Conservation (phyloP, 92 coral and sea anemone genomes). For the Hydrozoanthus gracilis region DNA sequence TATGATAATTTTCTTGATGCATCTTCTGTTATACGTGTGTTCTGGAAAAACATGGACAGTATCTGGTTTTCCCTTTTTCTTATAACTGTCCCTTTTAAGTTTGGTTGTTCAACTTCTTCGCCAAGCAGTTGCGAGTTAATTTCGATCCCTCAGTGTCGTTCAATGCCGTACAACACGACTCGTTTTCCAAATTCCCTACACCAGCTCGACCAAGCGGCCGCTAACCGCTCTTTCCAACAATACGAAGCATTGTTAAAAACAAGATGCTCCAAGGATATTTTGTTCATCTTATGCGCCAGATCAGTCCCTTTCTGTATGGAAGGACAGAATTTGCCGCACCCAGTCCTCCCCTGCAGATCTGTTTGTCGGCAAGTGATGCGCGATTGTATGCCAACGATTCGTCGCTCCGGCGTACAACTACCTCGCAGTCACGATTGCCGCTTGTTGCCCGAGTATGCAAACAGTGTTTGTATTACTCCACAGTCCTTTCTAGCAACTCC, state of each 20-base stretch:
- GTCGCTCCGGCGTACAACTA: conserved; percentile 51
- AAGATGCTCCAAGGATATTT: conserved; percentile 74
- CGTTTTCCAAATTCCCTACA: conserved; percentile 75
- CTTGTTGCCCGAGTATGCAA: conserved; percentile 72
- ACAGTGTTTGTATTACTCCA: conserved; percentile 76
- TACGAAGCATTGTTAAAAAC: conserved; percentile 58
- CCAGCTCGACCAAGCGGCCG: conserved; percentile 58
- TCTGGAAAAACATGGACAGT: neutral
- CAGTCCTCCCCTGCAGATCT: conserved; percentile 81
- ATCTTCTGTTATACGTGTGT: too few relatives aligned
- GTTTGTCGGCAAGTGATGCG: conserved; percentile 74
- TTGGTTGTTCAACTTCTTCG: conserved; percentile 3
- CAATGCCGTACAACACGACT: conserved; percentile 84
- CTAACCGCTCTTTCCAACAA: conserved; percentile 52
- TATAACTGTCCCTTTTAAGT: neutral
- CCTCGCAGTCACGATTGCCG: conserved; percentile 72
- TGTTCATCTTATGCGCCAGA: conserved; percentile 80
- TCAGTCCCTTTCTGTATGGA: conserved; percentile 79
- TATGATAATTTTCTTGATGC: too few relatives aligned
- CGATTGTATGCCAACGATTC: conserved; percentile 72
- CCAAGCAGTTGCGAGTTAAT: conserved; percentile 67
- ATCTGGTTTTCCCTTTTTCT: neutral
- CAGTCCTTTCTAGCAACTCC: conserved; percentile 52
- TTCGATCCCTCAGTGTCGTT: conserved; percentile 67
- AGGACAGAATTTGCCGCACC: conserved; percentile 48